Base-by-base conservation (phyloP, 2,797 vertebrate genomes). In the Pitangus sulphuratus region DNA sequence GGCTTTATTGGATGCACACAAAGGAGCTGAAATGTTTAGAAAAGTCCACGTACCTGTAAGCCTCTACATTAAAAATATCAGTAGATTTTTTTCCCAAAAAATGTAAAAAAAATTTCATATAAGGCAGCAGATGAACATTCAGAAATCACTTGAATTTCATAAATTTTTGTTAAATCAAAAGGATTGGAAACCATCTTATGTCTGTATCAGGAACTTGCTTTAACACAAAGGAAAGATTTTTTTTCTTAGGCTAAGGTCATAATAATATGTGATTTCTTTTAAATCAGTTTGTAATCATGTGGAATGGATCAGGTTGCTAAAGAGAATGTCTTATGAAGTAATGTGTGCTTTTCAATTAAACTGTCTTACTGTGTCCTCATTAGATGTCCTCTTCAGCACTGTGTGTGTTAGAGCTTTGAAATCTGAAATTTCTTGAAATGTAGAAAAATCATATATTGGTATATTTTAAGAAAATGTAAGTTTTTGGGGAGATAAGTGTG, bases 1-100 rank as follows among this genome's bases (percentile, higher is more conserved):
- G 30, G 99, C 99, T 40, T 93, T 99, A 95, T 68, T 99, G 95
- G 99, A 99, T 84, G 99, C 99, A 35, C 98, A 54, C 66, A 98
- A 98, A 98, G 99, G 99, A 93, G 98, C 99, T 1, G 99, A 99
- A 98, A 99, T 99, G 99, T 99, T 99, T 97, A 98, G 98, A 68
- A 99, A 99, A 97, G 99, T 99, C 70, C 97, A 98, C 0, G 99
- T 99, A 51, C 99, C 99, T 95, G 99, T 98, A 98, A 98, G 98
- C 58, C 37, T 87, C 57, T 92, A n/a, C 25, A 31, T 61, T 57
- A 89, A 70, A 95, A 83, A 48, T 69, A 58, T 3, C 16, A 26
- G 35, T 51, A 95, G 25, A 33, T 45, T 48, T 86, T 11, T 39
- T 35, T 88, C 22, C 12, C 68, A 82, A 42, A 88, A 47, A 88